phyloP scores from a whole-genome alignment of 2,113 vertebrate species.

The Canis aureus region DNA sequence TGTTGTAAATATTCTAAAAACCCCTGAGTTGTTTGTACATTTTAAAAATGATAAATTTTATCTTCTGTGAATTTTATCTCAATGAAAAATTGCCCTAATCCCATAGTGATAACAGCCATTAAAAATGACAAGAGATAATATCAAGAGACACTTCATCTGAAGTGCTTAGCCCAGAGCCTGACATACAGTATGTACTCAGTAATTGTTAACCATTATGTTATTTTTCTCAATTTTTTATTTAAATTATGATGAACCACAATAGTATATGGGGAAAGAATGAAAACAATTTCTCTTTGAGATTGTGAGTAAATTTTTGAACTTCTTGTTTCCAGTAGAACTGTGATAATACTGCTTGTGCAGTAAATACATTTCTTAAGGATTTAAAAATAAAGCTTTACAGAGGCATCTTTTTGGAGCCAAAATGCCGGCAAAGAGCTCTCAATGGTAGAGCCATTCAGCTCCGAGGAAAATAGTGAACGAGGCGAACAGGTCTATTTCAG shows the following conservation, averaged over 20 bases:
- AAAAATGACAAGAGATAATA: neutral
- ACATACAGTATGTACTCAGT: neutral
- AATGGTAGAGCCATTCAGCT: neutral
- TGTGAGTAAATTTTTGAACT: neutral
- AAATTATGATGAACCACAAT: neutral
- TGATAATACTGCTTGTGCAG: neutral
- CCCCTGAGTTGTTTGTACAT: neutral
- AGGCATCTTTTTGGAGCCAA: neutral
- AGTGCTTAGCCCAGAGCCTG: neutral
- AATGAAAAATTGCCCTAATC: neutral
- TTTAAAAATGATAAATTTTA: neutral
- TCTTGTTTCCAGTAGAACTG: neutral
- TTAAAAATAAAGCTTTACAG: conserved; percentile 19
- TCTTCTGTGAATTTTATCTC: neutral
- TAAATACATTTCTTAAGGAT: neutral
- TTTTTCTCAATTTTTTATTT: neutral
- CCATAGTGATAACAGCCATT: neutral
- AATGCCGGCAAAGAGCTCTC: neutral
- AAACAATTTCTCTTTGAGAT: neutral
- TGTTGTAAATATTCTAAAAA: neutral
- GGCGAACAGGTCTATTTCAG: neutral
- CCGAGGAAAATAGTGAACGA: neutral
- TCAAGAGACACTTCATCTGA: conserved; percentile 2
- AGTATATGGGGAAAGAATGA: neutral
- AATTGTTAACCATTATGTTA: neutral